Evolutionary conservation across 1,140 invertebrate genomes (phyloP), one percentile per base, ranked within the genome.

Genomic region (Polyergus mexicanus): DNA sequence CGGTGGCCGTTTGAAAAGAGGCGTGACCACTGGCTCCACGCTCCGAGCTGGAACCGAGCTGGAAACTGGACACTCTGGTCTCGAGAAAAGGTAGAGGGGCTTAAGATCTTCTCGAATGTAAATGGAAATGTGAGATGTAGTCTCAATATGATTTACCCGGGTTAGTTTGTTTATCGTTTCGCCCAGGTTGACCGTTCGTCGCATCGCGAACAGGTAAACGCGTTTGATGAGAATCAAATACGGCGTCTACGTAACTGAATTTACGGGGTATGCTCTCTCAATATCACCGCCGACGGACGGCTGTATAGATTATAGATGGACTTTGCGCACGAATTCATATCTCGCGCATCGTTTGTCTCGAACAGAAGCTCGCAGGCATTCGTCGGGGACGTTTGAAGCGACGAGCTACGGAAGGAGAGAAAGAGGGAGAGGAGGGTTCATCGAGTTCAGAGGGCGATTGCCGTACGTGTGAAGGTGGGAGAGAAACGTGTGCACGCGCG

Each of bases 271-370:
- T 32, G 32, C 47, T 69, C 51, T 71, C 54, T 22, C 66, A 28
- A 41, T 41, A 60, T 25, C 66, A 25, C 63, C 51, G 44, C 63
- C 51, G 44, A 68, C 44, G 35, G 1, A 44, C 54, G 51, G 25
- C 3, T 47, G 3, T 35, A 44, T 58, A 44, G 66, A 71, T 71
- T 58, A 81, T 71, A 58, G 76, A 78, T 41, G 66, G 51, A 69
- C n/a, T 41, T 63, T 86, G 84, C 41, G 62, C 71, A 74, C 92
- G 91, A 94, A 92, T 94, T 94, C 91, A 93, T 93, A 93, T 94
- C 92, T 94, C 89, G 92, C 92, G 93, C 90, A 92, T 93, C 93
- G 93, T 92, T 94, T 92, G 89, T 87, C 88, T 91, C 89, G 90
- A 92, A 94, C 91, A 91, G 91, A 92, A 88, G 89, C 60, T 68